phyloP scores from a whole-genome alignment of 2,888 invertebrate species.

The Aporophyla nigra region DNA sequence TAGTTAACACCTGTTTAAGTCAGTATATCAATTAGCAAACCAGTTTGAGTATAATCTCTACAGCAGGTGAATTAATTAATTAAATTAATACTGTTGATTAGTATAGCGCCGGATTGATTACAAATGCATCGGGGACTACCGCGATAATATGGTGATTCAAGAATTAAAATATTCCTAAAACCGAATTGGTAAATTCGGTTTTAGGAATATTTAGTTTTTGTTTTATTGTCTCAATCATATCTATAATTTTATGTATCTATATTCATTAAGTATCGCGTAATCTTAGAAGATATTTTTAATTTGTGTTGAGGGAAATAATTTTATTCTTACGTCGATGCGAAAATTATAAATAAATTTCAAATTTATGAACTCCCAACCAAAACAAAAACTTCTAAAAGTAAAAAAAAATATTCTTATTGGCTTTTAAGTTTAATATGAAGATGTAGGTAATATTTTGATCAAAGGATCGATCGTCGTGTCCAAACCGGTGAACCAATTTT shows the following conservation, averaged over 20 bases:
- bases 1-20: neutral
- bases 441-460: too few relatives aligned
- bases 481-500: too few relatives aligned
- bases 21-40: conserved; percentile 33
- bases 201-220: neutral
- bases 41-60: conserved; percentile 45
- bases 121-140: conserved; percentile 47
- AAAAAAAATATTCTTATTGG: too few relatives aligned
- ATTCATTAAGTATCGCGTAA: neutral
- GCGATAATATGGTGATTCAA: conserved; percentile 17
- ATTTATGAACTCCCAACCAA: too few relatives aligned
- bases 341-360: too few relatives aligned
- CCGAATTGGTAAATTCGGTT: too few relatives aligned
- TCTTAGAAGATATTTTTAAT: neutral
- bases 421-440: too few relatives aligned
- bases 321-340: too few relatives aligned
- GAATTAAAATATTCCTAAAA: too few relatives aligned
- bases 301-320: too few relatives aligned
- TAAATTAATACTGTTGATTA: conserved; percentile 40
- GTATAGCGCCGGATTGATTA: conserved; percentile 31
- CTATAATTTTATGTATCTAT: neutral
- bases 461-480: too few relatives aligned
- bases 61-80: conserved; percentile 48
- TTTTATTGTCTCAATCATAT: neutral
- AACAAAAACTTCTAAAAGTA: too few relatives aligned